phyloP scores from a whole-genome alignment of 1,140 invertebrate species.

The Cephus cinctus region DNA sequence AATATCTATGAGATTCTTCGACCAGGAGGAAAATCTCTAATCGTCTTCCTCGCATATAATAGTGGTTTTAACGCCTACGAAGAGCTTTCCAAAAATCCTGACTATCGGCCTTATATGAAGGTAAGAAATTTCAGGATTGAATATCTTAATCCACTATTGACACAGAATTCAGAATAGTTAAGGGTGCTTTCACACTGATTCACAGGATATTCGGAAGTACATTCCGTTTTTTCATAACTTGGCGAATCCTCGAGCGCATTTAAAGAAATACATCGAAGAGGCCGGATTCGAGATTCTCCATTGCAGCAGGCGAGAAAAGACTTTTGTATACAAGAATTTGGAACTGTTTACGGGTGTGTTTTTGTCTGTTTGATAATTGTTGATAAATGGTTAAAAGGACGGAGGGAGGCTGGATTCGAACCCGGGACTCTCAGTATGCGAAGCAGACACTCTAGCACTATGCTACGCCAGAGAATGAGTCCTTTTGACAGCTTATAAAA shows the following conservation, averaged over 20 bases:
- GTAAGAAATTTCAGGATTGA: constrained; percentile 32
- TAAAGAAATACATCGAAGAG: constrained; percentile 62
- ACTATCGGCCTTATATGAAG: constrained; percentile 69
- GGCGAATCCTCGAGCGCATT: constrained; percentile 61
- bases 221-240: constrained; percentile 66
- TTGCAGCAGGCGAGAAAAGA: constrained; percentile 64
- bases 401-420: no score
- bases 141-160: constrained; percentile 13
- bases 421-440: no score
- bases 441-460: neutral
- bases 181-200: no score
- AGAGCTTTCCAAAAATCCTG: constrained; percentile 56
- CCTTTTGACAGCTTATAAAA: no score
- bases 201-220: constrained; percentile 60
- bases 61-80: constrained; percentile 71
- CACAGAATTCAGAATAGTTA: no score
- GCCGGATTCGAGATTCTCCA: constrained; percentile 67
- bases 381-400: no score
- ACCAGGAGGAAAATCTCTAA: constrained; percentile 66
- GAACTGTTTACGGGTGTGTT: constrained; percentile 34
- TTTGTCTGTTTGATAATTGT: neutral
- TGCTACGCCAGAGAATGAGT: neutral
- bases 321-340: constrained; percentile 64
- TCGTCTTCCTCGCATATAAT: constrained; percentile 71
- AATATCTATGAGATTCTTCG: constrained; percentile 68